Evolutionary conservation across 2,888 invertebrate genomes (phyloP).

Genomic region (Trimorus sp.): DNA sequence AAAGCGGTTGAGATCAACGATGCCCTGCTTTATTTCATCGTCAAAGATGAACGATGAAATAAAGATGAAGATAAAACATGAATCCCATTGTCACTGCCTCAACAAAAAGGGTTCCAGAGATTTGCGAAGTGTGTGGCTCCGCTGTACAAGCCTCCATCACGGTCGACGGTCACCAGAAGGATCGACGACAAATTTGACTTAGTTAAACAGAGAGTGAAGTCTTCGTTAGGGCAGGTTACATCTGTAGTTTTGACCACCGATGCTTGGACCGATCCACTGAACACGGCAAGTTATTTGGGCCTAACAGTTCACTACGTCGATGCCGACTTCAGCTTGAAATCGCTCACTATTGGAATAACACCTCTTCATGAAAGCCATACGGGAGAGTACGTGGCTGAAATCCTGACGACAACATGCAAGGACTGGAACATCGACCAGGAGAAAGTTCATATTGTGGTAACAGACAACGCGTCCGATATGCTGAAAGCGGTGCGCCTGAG

Average conservation of each 20-base stretch:
- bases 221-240: background rate
- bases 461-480: constrained; percentile 5
- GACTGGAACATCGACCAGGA: constrained; percentile 9
- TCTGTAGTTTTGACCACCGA: constrained; percentile 31
- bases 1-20: background rate
- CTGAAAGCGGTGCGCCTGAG: background rate
- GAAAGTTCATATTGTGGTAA: background rate
- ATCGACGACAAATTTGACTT: constrained; percentile 15
- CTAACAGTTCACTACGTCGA: constrained; percentile 8
- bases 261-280: constrained; percentile 28
- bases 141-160: constrained; percentile 10
- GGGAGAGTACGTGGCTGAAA: background rate
- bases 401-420: background rate
- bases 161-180: background rate
- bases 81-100: background rate
- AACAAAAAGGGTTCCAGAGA: constrained; percentile 7
- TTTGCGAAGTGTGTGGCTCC: background rate
- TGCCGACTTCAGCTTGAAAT: background rate
- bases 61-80: too few species aligned
- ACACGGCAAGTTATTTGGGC: background rate
- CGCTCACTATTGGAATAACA: background rate
- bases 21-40: background rate
- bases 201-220: background rate
- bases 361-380: constrained; percentile 1
- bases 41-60: too few species aligned